These are phyloP conservation scores for Lamproptera curius DNA, from an alignment of 2,888 invertebrate species.

Conservation along the genomic window DNA sequence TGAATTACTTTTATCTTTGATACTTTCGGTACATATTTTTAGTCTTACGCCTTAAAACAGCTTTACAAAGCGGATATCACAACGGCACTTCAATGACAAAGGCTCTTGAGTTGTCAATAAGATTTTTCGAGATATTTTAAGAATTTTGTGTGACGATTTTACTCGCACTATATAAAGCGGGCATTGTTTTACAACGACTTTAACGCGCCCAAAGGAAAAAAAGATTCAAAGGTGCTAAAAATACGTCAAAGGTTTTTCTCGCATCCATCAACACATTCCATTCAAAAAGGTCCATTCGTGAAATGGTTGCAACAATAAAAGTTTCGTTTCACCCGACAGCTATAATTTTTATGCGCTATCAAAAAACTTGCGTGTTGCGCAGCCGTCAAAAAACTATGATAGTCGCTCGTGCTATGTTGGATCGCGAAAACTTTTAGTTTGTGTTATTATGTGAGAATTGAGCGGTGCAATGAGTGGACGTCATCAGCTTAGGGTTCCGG, in stretches of 20 bases:
- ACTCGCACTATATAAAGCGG: neutral
- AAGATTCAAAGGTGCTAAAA: slow-evolving; percentile 26
- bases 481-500: slow-evolving; percentile 81
- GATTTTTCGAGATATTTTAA: slow-evolving; percentile 6
- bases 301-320: neutral
- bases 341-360: neutral
- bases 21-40: too few species aligned
- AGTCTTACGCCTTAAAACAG: too few species aligned
- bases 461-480: slow-evolving; percentile 77
- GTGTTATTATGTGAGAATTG: slow-evolving; percentile 24
- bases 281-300: slow-evolving; percentile 10
- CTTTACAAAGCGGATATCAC: slow-evolving; percentile 36
- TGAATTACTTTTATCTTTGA: too few species aligned
- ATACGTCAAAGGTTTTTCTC: slow-evolving; percentile 1
- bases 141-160: neutral
- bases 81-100: slow-evolving; percentile 34
- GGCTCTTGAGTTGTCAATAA: slow-evolving; percentile 27
- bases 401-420: neutral
- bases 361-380: neutral
- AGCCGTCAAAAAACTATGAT: neutral
- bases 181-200: neutral
- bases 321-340: neutral
- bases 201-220: too few species aligned
- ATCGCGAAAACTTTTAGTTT: neutral
- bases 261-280: slow-evolving; percentile 43